Percentiles rank a stretch among this genome's conserved stretches.
Conservation (phyloP, 92 coral and sea anemone species). For the Virgularia gustaviana region DNA sequence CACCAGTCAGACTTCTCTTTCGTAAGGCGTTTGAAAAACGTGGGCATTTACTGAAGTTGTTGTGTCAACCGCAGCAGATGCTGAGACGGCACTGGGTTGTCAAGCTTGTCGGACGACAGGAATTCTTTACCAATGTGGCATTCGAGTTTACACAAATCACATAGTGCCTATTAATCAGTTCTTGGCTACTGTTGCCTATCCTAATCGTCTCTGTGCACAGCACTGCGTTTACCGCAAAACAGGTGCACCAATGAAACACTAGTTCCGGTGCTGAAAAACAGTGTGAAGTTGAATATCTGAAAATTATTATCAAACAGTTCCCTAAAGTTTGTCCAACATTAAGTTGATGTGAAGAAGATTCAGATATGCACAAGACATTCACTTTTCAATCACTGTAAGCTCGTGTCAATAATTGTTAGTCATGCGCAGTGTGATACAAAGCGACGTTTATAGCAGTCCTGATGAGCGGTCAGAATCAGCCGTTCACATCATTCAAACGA, state of each 20-base stretch:
- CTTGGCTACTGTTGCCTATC: neutral
- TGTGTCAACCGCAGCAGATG: neutral
- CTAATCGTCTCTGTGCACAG: neutral
- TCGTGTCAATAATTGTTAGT: no score
- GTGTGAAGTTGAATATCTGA: no score
- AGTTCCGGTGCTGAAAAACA: neutral
- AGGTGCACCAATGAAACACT: neutral
- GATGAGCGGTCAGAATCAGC: no score
- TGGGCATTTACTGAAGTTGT: constrained; percentile 1
- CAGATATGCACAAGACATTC: no score
- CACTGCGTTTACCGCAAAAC: neutral
- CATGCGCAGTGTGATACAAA: neutral
- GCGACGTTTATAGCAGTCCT: no score
- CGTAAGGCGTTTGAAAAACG: neutral
- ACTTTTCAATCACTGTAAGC: no score
- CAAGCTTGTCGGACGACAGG: no score
- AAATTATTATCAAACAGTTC: no score
- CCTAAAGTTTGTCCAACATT: no score
- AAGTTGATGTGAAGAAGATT: neutral
- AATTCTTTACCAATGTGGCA: no score
- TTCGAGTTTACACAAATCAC: constrained; percentile 1
- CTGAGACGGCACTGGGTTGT: neutral
- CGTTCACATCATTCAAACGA: no score
- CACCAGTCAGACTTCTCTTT: no score
- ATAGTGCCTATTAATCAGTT: neutral